Percentiles rank a stretch among this genome's conserved stretches.
Evolutionary conservation across 2,113 vertebrate genomes (phyloP).

Genomic region (Anser brachyrhynchus): DNA sequence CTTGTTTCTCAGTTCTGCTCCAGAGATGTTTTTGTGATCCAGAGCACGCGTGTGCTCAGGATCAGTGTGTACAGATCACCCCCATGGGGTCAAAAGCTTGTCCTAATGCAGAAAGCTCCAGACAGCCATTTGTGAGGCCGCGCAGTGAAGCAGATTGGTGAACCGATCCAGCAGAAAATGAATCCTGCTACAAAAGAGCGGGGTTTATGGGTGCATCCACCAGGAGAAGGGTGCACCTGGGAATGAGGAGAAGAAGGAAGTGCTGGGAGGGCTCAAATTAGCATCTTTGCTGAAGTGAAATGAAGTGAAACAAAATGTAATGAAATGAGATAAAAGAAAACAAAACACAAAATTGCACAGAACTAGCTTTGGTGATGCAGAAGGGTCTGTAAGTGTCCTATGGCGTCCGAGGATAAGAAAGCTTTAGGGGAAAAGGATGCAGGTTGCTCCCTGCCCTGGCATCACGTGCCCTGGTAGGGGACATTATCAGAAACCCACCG

Average conservation of each 20-base stretch:
- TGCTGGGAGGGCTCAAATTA: background rate
- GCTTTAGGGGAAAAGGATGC: background rate
- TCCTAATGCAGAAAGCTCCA: background rate
- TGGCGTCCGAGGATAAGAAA: background rate
- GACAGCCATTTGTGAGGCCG: background rate
- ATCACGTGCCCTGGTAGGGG: accelerated
- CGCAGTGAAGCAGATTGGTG: background rate
- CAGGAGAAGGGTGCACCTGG: background rate
- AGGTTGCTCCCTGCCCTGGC: background rate
- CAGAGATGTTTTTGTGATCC: background rate
- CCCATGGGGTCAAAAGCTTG: background rate
- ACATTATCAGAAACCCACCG: background rate
- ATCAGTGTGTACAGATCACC: background rate
- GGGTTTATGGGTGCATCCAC: background rate
- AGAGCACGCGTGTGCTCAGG: background rate
- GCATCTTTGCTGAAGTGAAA: background rate
- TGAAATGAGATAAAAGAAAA: too few species aligned
- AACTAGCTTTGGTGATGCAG: background rate
- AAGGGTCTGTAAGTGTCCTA: background rate
- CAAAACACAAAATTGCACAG: background rate
- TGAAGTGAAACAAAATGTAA: too few species aligned
- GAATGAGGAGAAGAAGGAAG: background rate
- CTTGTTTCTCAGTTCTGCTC: background rate
- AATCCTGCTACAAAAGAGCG: background rate
- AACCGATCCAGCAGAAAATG: background rate